These are phyloP conservation scores for Steinernema scapterisci DNA, from an alignment of 2,888 invertebrate genomes.

Conservation along the genomic window DNA sequence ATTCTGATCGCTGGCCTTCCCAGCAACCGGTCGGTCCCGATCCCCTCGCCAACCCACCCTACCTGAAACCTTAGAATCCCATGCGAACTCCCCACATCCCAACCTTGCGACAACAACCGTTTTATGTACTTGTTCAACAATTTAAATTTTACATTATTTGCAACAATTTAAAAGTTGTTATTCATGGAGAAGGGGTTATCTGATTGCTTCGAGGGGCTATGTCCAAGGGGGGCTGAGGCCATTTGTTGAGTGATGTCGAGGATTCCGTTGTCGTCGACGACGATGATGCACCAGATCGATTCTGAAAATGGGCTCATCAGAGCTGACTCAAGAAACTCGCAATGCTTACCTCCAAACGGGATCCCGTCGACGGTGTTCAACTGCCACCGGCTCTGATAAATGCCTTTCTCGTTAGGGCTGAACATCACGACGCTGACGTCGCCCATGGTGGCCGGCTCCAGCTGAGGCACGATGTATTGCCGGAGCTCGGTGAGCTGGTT, in stretches of 20 bases:
- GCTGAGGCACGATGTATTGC: conserved; percentile 74
- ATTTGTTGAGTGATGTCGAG: conserved; percentile 82
- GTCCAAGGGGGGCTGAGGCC: conserved; percentile 55
- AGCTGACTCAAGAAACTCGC: no score
- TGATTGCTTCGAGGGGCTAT: background rate
- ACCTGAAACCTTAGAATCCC: no score
- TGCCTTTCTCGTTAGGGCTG: conserved; percentile 79
- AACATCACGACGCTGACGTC: conserved; percentile 81
- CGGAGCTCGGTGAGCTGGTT: conserved; percentile 11
- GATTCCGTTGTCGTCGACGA: conserved; percentile 81
- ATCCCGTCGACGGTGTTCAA: conserved; percentile 84
- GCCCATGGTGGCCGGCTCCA: conserved; percentile 79
- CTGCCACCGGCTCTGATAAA: conserved; percentile 85
- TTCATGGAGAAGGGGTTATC: conserved; percentile 3
- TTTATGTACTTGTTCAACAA: no score
- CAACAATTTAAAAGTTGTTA: no score
- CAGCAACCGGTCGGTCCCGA: no score
- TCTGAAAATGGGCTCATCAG: conserved; percentile 71
- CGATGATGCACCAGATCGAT: conserved; percentile 81
- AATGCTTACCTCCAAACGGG: conserved; percentile 83
- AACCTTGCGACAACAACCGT: no score
- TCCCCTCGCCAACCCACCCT: no score
- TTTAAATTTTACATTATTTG: no score
- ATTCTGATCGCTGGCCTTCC: no score
- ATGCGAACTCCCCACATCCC: no score